Evolutionary conservation across 2,113 vertebrate genomes (phyloP).

Genomic region (Junco hyemalis): DNA sequence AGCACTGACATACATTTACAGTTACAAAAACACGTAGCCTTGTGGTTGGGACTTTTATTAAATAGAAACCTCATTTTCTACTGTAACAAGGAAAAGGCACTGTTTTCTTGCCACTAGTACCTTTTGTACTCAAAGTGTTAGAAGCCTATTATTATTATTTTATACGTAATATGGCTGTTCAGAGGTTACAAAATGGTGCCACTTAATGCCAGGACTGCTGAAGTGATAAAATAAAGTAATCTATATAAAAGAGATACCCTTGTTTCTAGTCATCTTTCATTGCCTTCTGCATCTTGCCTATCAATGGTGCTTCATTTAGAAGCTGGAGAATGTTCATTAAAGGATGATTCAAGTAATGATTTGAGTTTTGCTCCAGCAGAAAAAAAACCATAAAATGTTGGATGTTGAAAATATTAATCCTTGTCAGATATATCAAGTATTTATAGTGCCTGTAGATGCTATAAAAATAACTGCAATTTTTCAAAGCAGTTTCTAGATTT

Average conservation of each 20-base stretch:
- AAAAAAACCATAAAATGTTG: neutral
- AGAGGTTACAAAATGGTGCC: neutral
- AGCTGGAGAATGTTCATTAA: neutral
- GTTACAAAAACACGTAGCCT: slow-evolving; percentile 23
- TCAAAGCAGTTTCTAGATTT: neutral
- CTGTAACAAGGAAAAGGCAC: neutral
- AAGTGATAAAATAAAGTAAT: neutral
- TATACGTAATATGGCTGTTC: neutral
- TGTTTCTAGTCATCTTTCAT: neutral
- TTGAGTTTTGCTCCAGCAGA: neutral
- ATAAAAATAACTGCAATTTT: neutral
- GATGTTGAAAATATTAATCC: neutral
- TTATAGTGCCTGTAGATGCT: neutral
- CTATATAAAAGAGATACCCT: neutral
- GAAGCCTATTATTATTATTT: neutral
- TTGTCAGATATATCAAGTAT: neutral
- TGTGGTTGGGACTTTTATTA: slow-evolving; percentile 10
- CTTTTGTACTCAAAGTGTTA: slow-evolving; percentile 31
- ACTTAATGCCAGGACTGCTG: neutral
- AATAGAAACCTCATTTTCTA: slow-evolving; percentile 44
- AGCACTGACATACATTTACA: neutral
- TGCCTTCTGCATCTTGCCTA: neutral
- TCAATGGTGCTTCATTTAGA: neutral
- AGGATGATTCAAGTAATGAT: neutral
- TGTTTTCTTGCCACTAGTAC: neutral